Conservation (phyloP, 2,888 invertebrate genomes). For the Gymnosoma rotundatum region DNA sequence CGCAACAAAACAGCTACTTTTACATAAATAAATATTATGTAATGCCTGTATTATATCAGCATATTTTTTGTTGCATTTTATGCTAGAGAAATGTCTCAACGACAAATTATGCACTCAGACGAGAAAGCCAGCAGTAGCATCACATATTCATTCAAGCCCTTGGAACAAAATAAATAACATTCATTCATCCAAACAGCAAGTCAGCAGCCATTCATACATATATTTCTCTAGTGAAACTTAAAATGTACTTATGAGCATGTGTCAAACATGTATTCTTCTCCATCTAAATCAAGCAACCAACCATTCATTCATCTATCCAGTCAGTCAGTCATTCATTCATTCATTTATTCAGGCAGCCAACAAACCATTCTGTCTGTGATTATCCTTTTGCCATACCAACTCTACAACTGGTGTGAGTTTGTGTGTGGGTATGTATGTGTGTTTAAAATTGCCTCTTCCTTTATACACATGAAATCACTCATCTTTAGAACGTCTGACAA, state of each 20-base stretch:
- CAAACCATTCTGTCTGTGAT: conserved; percentile 31
- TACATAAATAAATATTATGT: conserved; percentile 29
- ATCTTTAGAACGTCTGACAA: conserved; percentile 41
- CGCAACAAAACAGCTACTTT: neutral
- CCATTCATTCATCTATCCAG: conserved; percentile 18
- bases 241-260: conserved; percentile 31
- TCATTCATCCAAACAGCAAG: conserved; percentile 37
- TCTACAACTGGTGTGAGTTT: neutral
- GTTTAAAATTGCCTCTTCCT: conserved; percentile 24
- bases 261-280: conserved; percentile 39
- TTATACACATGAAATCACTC: conserved; percentile 61
- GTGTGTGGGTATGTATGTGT: neutral
- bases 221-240: conserved; percentile 40
- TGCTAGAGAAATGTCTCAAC: conserved; percentile 64
- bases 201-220: conserved; percentile 36
- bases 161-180: conserved; percentile 5
- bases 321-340: conserved; percentile 27
- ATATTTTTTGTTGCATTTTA: conserved; percentile 39
- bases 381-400: conserved; percentile 19
- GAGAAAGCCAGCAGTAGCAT: conserved; percentile 77
- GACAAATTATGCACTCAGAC: conserved; percentile 70
- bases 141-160: conserved; percentile 37
- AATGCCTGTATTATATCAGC: conserved; percentile 35
- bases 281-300: conserved; percentile 46
- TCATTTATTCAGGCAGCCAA: conserved; percentile 39